Conservation (phyloP, 1,140 invertebrate genomes). For the Zophobas atratus region DNA sequence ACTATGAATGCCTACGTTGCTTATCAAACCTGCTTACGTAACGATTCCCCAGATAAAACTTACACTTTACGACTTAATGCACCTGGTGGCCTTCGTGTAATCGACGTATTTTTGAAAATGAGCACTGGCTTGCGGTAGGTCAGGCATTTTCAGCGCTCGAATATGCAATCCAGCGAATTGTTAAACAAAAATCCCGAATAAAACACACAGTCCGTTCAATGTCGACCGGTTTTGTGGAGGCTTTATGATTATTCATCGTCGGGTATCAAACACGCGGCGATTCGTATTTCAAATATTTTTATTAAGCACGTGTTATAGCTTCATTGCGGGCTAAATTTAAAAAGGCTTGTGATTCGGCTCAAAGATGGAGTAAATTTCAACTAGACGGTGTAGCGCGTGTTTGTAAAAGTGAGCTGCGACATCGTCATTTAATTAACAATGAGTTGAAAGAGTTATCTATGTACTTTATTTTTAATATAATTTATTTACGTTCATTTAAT, state of each 20-base stretch:
- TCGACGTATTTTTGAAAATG: slow-evolving; percentile 17
- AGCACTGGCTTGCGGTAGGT: slow-evolving; percentile 15
- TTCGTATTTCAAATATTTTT: slow-evolving; percentile 33
- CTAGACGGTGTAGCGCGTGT: not conserved
- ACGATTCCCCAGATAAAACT: slow-evolving; percentile 29
- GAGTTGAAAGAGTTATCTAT: slow-evolving; percentile 17
- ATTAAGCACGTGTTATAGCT: slow-evolving; percentile 34
- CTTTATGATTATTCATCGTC: slow-evolving; percentile 30
- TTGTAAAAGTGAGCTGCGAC: not conserved
- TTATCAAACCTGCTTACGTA: slow-evolving; percentile 37
- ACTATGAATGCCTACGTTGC: not conserved
- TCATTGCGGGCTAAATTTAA: slow-evolving; percentile 14
- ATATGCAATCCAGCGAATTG: not conserved
- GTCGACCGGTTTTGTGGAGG: slow-evolving; percentile 20
- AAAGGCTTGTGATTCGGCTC: not conserved
- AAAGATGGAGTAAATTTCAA: too few relatives aligned
- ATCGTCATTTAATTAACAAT: slow-evolving; percentile 4
- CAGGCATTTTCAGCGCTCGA: slow-evolving; percentile 1
- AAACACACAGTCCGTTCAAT: slow-evolving; percentile 36
- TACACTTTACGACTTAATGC: slow-evolving; percentile 33
- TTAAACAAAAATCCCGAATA: slow-evolving; percentile 26
- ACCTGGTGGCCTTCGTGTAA: slow-evolving; percentile 22
- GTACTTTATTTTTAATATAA: slow-evolving; percentile 38
- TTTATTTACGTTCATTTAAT: slow-evolving; percentile 34
- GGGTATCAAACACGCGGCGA: slow-evolving; percentile 25